A percentile compares a stretch with the other conserved stretches of the same genome.
phyloP scores from a whole-genome alignment of 1,140 invertebrate species.

The Brachionus sp. region DNA sequence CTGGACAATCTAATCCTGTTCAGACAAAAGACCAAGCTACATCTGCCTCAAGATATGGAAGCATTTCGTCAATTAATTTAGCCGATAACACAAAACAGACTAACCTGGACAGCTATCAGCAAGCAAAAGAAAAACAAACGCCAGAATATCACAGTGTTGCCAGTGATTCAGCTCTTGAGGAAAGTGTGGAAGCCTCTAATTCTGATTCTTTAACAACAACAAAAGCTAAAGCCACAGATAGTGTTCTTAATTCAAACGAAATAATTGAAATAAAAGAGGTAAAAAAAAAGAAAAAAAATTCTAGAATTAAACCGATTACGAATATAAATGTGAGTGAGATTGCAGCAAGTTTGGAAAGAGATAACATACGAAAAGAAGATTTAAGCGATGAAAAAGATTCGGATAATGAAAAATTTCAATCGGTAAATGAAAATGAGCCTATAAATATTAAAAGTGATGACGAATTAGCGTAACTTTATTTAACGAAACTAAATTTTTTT shows the following conservation, averaged over 20 bases:
- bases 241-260: neutral
- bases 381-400: neutral
- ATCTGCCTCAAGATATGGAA: slow-evolving; percentile 9
- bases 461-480: neutral
- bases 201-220: neutral
- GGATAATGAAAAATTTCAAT: slow-evolving; percentile 21
- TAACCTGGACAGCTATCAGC: neutral
- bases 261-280: neutral
- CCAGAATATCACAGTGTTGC: slow-evolving; percentile 28
- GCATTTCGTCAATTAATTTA: slow-evolving; percentile 42
- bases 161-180: neutral
- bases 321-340: slow-evolving; percentile 1
- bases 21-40: neutral
- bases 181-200: neutral
- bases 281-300: slow-evolving; percentile 19
- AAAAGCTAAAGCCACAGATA: neutral
- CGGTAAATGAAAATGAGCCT: neutral
- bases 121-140: slow-evolving; percentile 7
- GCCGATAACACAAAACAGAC: neutral
- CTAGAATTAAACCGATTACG: neutral
- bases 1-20: neutral
- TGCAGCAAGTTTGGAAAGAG: neutral
- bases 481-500: neutral
- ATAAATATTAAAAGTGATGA: neutral
- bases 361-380: neutral